phyloP scores from a whole-genome alignment of 2,113 vertebrate species.

The Neodontobutis hainanensis region DNA sequence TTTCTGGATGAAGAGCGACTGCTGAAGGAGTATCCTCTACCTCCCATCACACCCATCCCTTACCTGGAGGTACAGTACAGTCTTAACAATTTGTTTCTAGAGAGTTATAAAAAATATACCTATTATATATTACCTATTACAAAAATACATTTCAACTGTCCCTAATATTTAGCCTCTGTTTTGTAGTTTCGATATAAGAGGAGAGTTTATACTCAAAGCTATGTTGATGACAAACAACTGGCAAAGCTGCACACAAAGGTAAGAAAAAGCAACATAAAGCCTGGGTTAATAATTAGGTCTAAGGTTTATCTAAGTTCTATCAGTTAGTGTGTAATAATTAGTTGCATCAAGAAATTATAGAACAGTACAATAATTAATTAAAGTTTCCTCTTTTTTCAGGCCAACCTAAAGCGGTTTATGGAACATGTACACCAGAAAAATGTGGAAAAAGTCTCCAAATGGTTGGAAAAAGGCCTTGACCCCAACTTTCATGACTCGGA shows the following conservation, averaged over 20 bases:
- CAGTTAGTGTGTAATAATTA: background rate
- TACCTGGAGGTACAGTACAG: slow-evolving; percentile 64
- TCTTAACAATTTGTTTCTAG: background rate
- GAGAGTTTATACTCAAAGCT: slow-evolving; percentile 90
- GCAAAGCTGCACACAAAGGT: slow-evolving; percentile 98
- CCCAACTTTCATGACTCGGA: slow-evolving; percentile 82
- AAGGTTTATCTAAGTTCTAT: no score
- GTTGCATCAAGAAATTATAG: no score
- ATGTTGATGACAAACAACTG: slow-evolving; percentile 96
- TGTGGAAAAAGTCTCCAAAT: slow-evolving; percentile 78
- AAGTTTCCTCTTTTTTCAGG: slow-evolving; percentile 54
- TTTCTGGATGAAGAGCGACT: slow-evolving; percentile 97
- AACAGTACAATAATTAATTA: background rate
- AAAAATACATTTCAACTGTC: no score
- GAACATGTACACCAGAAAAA: slow-evolving; percentile 80
- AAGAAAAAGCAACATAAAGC: background rate
- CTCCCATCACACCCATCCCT: slow-evolving; percentile 90
- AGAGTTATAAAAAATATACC: background rate
- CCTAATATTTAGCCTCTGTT: slow-evolving; percentile 3
- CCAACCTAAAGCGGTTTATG: slow-evolving; percentile 83
- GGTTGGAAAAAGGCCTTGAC: slow-evolving; percentile 81
- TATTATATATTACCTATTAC: no score
- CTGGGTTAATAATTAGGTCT: no score
- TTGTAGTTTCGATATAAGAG: slow-evolving; percentile 95
- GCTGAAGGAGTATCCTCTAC: slow-evolving; percentile 91